Percentiles rank a stretch among this genome's conserved stretches.
Evolutionary conservation across 2,797 vertebrate genomes (phyloP).

Genomic region (Rhincodon typus): DNA sequence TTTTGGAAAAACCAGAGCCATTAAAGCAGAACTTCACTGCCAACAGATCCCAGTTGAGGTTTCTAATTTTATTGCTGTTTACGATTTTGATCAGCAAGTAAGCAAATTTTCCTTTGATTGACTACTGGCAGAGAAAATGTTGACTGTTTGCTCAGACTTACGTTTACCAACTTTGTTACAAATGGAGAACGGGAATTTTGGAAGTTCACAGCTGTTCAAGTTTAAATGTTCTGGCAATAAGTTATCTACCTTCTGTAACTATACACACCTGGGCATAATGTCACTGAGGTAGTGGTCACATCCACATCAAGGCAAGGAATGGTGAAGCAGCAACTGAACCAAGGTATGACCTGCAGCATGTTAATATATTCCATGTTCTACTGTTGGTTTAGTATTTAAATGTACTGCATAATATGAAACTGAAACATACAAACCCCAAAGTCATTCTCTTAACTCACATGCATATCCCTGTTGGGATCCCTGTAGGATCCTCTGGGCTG

Average conservation of each 20-base stretch:
- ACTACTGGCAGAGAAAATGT: neutral
- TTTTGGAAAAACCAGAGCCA: neutral
- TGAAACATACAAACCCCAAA: neutral
- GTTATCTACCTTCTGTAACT: neutral
- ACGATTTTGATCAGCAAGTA: neutral
- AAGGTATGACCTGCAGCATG: neutral
- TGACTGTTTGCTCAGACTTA: neutral
- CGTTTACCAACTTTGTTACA: neutral
- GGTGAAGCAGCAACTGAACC: neutral
- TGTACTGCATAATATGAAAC: neutral
- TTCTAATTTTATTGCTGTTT: neutral
- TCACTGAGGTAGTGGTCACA: neutral
- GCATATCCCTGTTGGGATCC: too few relatives aligned
- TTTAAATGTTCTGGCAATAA: neutral
- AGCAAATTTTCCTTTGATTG: neutral
- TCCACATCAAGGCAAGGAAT: neutral
- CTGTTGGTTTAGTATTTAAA: neutral
- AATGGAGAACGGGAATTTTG: neutral
- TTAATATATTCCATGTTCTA: neutral
- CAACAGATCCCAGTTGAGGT: neutral
- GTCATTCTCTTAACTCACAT: neutral
- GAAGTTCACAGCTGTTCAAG: neutral
- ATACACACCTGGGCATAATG: neutral
- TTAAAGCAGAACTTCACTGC: neutral
- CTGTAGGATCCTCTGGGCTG: too few relatives aligned